A percentile compares a stretch with the other conserved stretches of the same genome.
These are phyloP conservation scores for Myotis daubentonii DNA, from an alignment of 2,797 vertebrate genomes.

Conservation along the genomic window DNA sequence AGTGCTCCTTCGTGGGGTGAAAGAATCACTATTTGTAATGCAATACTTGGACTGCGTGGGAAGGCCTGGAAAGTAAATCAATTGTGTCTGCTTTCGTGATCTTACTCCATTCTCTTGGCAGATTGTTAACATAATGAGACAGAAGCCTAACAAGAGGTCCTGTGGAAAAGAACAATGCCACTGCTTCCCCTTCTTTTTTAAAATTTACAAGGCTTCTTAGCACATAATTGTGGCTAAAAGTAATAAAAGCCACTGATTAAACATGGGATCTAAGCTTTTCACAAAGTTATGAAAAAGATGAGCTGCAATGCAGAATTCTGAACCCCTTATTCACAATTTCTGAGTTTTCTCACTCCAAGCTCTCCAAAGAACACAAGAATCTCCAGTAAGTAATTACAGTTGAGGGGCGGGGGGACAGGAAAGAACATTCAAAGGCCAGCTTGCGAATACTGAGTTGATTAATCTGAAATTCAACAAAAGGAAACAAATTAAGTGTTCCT, in stretches of 20 bases:
- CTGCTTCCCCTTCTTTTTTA: slow-evolving; percentile 69
- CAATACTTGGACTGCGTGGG: slow-evolving; percentile 92
- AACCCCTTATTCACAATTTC: slow-evolving; percentile 71
- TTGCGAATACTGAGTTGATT: slow-evolving; percentile 72
- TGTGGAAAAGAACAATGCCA: slow-evolving; percentile 74
- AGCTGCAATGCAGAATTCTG: slow-evolving; percentile 71
- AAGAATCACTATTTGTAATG: slow-evolving; percentile 92
- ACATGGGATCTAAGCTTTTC: slow-evolving; percentile 76
- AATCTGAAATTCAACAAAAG: slow-evolving; percentile 71
- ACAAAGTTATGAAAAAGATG: slow-evolving; percentile 82
- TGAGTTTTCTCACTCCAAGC: slow-evolving; percentile 81
- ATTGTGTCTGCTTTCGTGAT: slow-evolving; percentile 86
- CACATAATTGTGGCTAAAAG: slow-evolving; percentile 83
- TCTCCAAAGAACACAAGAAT: slow-evolving; percentile 75
- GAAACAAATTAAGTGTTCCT: slow-evolving; percentile 65
- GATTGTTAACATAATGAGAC: slow-evolving; percentile 87
- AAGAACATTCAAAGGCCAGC: slow-evolving; percentile 62
- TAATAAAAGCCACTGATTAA: slow-evolving; percentile 78
- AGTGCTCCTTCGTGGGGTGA: slow-evolving; percentile 86
- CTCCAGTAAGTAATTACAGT: slow-evolving; percentile 70
- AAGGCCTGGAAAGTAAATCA: slow-evolving; percentile 92
- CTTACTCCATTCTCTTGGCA: slow-evolving; percentile 86
- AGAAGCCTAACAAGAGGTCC: slow-evolving; percentile 83
- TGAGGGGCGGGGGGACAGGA: neutral
- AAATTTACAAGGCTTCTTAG: slow-evolving; percentile 82